A percentile compares a stretch with the other conserved stretches of the same genome.
phyloP scores from a whole-genome alignment of 2,113 vertebrate genomes.

The Seriola rivoliana region DNA sequence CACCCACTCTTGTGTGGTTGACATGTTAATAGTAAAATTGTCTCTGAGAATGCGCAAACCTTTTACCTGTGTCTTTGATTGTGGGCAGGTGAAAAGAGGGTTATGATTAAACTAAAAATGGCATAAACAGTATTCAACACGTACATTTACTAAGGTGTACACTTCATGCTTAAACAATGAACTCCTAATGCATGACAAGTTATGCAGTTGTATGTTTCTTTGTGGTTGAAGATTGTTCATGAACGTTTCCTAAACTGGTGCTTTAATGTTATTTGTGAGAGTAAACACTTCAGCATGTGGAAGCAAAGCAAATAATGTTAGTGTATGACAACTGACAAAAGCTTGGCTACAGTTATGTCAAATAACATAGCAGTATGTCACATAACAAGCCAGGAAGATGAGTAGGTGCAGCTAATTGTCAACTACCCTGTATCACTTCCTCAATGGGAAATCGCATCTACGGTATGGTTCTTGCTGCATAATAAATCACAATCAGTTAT shows the following conservation, averaged over 20 bases:
- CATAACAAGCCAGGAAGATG: slow-evolving; percentile 45
- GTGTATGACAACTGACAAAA: neutral
- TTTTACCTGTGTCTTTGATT: neutral
- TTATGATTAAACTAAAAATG: neutral
- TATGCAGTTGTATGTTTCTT: neutral
- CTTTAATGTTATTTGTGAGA: neutral
- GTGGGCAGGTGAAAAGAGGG: neutral
- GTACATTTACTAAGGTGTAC: neutral
- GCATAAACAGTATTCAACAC: neutral
- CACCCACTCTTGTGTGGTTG: neutral
- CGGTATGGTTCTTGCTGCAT: slow-evolving; percentile 13
- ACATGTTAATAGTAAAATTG: neutral
- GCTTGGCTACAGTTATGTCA: slow-evolving; percentile 2
- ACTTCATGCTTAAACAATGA: neutral
- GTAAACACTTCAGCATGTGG: neutral
- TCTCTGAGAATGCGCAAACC: neutral
- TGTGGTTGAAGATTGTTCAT: neutral
- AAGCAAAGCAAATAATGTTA: neutral
- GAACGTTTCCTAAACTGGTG: neutral
- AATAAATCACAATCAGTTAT: slow-evolving; percentile 29
- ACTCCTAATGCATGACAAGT: neutral
- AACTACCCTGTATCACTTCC: slow-evolving; percentile 59
- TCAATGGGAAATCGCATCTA: slow-evolving; percentile 47
- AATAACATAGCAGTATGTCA: slow-evolving; percentile 11
- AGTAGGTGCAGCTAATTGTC: slow-evolving; percentile 47